Conservation (phyloP, 1,140 invertebrate species). For the Hyles euphorbiae region DNA sequence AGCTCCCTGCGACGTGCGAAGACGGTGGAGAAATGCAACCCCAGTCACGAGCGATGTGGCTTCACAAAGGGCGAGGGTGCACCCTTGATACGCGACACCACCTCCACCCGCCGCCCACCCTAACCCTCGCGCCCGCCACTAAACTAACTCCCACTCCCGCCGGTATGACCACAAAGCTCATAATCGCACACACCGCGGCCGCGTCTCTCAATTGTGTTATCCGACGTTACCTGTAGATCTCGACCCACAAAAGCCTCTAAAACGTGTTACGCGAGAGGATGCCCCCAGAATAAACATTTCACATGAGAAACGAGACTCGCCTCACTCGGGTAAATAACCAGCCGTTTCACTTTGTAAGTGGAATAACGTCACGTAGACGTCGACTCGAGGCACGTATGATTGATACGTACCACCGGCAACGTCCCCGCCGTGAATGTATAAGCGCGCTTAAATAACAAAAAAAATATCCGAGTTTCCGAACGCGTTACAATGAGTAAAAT, state of each 20-base stretch:
- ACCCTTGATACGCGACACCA: slow-evolving; percentile 39
- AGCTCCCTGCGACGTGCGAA: slow-evolving; percentile 41
- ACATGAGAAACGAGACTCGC: slow-evolving; percentile 19
- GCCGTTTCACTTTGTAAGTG: slow-evolving; percentile 14
- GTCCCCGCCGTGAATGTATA: slow-evolving; percentile 17
- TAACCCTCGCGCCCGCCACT: too few relatives aligned
- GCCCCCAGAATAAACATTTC: slow-evolving; percentile 35
- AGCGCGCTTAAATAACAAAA: slow-evolving; percentile 17
- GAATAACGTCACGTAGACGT: slow-evolving; percentile 17
- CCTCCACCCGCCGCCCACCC: slow-evolving; percentile 24
- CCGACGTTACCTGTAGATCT: slow-evolving; percentile 47
- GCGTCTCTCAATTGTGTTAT: slow-evolving; percentile 45
- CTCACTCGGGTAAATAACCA: slow-evolving; percentile 22
- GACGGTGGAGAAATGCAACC: slow-evolving; percentile 32
- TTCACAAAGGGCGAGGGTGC: slow-evolving; percentile 53
- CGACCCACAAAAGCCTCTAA: slow-evolving; percentile 42
- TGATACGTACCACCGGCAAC: slow-evolving; percentile 19
- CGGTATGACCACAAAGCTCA: slow-evolving; percentile 25
- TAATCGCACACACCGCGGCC: slow-evolving; percentile 23
- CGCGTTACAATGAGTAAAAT: slow-evolving; percentile 31
- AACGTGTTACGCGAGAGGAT: slow-evolving; percentile 40
- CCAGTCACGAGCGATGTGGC: slow-evolving; percentile 42
- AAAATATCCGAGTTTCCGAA: slow-evolving; percentile 12
- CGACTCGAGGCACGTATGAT: slow-evolving; percentile 18
- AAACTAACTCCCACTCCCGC: slow-evolving; percentile 10